phyloP scores from a whole-genome alignment of 1,140 invertebrate species.

The Ruditapes philippinarum region DNA sequence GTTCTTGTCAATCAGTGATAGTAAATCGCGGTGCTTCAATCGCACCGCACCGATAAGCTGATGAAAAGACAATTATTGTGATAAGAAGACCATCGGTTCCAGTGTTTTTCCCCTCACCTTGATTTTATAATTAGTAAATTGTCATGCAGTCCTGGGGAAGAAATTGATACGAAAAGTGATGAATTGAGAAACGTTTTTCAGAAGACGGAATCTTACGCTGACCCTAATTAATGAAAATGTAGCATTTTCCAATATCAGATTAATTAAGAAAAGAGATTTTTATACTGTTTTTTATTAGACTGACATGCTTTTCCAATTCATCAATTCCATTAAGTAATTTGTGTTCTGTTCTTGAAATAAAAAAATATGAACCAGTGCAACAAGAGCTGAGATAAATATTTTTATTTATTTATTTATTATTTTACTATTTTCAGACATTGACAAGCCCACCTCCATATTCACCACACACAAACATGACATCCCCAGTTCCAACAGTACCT shows the following conservation, averaged over 20 bases:
- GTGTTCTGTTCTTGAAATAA: no score
- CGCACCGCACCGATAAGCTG: constrained; percentile 13
- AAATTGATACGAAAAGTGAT: constrained; percentile 22
- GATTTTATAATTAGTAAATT: constrained; percentile 4
- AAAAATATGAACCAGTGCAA: no score
- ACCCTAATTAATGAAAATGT: background rate
- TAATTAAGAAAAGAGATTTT: background rate
- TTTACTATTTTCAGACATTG: constrained; percentile 75
- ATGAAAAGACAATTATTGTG: background rate
- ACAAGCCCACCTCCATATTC: constrained; percentile 83
- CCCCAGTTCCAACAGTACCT: constrained; percentile 81
- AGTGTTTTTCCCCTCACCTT: background rate
- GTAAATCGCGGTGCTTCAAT: constrained; percentile 4
- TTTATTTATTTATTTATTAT: constrained; percentile 19
- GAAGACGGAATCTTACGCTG: background rate
- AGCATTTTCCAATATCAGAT: background rate
- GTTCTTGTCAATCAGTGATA: background rate
- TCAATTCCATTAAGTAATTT: no score
- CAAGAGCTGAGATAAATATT: background rate
- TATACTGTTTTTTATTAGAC: background rate
- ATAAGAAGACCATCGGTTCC: background rate
- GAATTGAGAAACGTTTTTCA: background rate
- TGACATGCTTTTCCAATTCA: no score
- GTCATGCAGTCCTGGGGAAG: background rate
- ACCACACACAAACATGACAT: constrained; percentile 79